phyloP scores from a whole-genome alignment of 2,113 vertebrate genomes.

The Mesitornis unicolor region DNA sequence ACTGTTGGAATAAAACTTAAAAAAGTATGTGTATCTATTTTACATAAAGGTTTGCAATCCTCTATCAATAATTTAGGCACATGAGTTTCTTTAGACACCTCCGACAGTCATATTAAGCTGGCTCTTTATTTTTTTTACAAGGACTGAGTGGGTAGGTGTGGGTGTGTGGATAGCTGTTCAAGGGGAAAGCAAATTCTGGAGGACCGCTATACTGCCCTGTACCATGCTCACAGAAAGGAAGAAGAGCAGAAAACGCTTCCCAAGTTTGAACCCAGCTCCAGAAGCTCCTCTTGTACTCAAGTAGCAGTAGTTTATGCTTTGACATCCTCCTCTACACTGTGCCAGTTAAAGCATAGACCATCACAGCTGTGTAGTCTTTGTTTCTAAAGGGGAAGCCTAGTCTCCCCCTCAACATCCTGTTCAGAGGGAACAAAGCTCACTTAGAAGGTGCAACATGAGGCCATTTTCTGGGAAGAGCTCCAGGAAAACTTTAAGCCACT shows the following conservation, averaged over 20 bases:
- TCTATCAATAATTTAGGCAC: not conserved
- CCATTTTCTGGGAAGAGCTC: not conserved
- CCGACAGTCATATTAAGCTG: not conserved
- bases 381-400: not conserved
- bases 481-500: not conserved
- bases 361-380: not conserved
- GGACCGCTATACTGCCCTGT: rapidly evolving
- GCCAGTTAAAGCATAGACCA: not conserved
- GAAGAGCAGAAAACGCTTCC: not conserved
- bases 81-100: not conserved
- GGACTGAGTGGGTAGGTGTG: not conserved
- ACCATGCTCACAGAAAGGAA: rapidly evolving
- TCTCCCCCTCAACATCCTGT: not conserved
- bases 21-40: not conserved
- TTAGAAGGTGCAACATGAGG: not conserved
- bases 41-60: not conserved
- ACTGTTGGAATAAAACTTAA: not conserved
- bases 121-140: not conserved
- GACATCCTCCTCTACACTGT: not conserved
- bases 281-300: not conserved
- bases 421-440: not conserved
- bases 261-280: not conserved
- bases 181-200: not conserved
- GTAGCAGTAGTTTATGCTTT: not conserved
- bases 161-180: not conserved